phyloP scores from a whole-genome alignment of 2,113 vertebrate genomes.

The Petrocephalus microphthalmus region DNA sequence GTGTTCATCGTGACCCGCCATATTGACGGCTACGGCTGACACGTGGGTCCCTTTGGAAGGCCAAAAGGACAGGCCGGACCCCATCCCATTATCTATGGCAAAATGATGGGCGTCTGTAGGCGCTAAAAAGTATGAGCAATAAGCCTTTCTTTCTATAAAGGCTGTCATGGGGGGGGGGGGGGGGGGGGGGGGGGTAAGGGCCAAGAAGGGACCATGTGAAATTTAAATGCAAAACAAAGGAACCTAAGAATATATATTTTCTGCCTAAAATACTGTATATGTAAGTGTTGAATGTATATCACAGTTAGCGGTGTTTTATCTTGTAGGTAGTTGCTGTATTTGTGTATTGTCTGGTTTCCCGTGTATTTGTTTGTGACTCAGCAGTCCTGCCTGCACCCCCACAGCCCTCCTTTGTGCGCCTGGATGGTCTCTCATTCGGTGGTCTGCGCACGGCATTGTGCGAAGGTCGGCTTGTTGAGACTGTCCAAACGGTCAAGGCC shows the following conservation, averaged over 20 bases:
- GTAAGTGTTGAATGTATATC: neutral
- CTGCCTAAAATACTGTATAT: conserved; percentile 5
- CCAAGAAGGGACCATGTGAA: neutral
- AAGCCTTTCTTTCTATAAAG: neutral
- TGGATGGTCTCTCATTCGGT: neutral
- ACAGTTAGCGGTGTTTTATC: neutral
- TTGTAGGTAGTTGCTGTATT: neutral
- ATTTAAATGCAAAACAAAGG: neutral
- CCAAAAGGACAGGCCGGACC: neutral
- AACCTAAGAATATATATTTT: neutral
- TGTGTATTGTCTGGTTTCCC: neutral
- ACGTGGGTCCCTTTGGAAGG: neutral
- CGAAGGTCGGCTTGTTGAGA: neutral
- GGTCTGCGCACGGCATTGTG: neutral
- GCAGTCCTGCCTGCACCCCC: neutral
- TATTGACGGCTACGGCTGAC: neutral
- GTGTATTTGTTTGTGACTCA: neutral
- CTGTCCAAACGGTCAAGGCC: neutral
- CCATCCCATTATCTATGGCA: neutral
- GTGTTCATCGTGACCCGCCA: neutral
- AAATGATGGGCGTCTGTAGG: neutral
- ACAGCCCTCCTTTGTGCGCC: neutral
- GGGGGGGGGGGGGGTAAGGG: neutral
- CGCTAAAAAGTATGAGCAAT: neutral
- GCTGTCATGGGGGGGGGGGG: neutral